phyloP scores from a whole-genome alignment of 2,888 invertebrate genomes.

The Diarsia rubi region DNA sequence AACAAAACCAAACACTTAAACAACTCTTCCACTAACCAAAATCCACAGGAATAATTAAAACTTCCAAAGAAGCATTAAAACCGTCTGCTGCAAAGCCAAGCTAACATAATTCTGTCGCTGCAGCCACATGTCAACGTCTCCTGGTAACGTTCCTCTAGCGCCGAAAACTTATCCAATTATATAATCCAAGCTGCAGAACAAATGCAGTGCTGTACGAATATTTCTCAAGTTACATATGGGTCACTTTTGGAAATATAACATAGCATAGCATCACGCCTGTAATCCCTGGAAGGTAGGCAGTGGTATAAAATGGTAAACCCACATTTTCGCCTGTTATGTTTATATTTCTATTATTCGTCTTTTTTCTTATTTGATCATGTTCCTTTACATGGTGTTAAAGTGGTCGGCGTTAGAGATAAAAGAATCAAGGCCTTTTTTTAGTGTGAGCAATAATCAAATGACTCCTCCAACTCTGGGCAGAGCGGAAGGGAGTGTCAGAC shows the following conservation, averaged over 20 bases:
- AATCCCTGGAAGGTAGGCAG: no score
- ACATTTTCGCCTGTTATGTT: no score
- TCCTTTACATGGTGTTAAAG: no score
- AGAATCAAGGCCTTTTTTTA: no score
- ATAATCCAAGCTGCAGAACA: constrained; percentile 39
- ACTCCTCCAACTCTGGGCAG: no score
- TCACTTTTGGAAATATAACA: constrained; percentile 17
- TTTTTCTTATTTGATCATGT: no score
- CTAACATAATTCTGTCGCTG: constrained; percentile 25
- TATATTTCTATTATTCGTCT: no score
- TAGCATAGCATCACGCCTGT: no score
- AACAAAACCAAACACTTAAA: not conserved
- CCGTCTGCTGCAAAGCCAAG: constrained; percentile 15
- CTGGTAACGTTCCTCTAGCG: constrained; percentile 22
- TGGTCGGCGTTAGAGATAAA: no score
- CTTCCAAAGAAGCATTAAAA: constrained; percentile 22
- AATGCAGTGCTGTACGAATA: constrained; percentile 18
- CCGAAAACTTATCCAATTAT: constrained; percentile 60
- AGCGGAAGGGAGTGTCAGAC: no score
- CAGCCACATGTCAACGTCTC: constrained; percentile 27
- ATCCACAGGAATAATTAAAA: constrained; percentile 29
- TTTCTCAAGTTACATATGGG: constrained; percentile 14
- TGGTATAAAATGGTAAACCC: no score
- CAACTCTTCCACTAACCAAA: not conserved
- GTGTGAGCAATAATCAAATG: no score